Base-by-base conservation (phyloP, 1,140 invertebrate genomes). In the Musca domestica region DNA sequence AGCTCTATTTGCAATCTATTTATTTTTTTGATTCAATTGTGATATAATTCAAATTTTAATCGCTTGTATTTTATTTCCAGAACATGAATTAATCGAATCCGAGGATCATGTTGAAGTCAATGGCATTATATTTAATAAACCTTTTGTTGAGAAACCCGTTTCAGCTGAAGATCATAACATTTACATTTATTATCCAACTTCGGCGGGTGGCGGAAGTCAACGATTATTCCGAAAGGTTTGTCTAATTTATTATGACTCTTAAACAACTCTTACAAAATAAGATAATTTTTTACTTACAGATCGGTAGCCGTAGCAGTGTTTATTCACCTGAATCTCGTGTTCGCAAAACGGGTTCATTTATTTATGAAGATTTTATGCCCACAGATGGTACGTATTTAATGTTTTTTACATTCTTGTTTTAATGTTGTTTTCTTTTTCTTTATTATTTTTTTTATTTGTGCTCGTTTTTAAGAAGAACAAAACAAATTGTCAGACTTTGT, bases 311-410 rank as follows among this genome's bases (percentile, higher is more conserved):
- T 61, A 98, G 96, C 81, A 98, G 95, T 83, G 96, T 99, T 48
- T 99, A 99, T 83, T 98, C 95, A 1, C 93, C 95, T 10, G 95
- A 98, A 83, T 98, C 95, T 54, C 88, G 95, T 72, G 95, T 99
- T 15, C 87, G 98, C 27, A 98, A 96, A 84, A 95, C 94, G 19
- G 98, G 98, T 17, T 98, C 96, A 10, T 99, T 95, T 84, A 99
- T 99, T 78, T 99, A 99, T 82, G 98, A 99, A 89, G 98, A 99
- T 84, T 99, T 99, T 83, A 99, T 99, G 96, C 97, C 98, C 1
- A 99, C 98, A 22, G 98, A 99, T 88, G 98, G 98, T 82, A 89
- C 83, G 84, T 80, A 67, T 61, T 23, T 41, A 61, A 41, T 61
- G 56, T 41, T 61, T 61, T 27, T 30, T 61, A 41, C 23, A 3